Evolutionary conservation across 2,888 invertebrate genomes (phyloP).

Genomic region (Pediacus dermestoides): DNA sequence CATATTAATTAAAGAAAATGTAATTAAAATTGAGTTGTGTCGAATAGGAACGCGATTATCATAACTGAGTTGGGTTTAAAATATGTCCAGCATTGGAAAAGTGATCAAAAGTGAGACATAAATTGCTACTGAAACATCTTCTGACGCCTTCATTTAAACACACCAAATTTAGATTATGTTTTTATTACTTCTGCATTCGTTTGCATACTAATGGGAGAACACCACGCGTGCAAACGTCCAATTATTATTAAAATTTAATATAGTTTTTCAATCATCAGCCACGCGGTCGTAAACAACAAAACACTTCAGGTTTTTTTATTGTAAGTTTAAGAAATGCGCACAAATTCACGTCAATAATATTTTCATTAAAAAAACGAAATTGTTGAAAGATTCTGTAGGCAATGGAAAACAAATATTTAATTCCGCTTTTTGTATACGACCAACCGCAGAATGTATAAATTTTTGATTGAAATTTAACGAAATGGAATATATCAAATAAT

Average conservation of each 20-base stretch:
- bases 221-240: slow-evolving; percentile 18
- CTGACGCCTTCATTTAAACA: slow-evolving; percentile 48
- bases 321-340: no score
- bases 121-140: slow-evolving; percentile 48
- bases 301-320: no score
- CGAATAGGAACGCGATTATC: slow-evolving; percentile 49
- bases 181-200: slow-evolving; percentile 47
- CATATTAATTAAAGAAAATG: slow-evolving; percentile 56
- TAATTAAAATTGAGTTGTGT: slow-evolving; percentile 54
- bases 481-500: slow-evolving; percentile 37
- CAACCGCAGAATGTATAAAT: no score
- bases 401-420: no score
- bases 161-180: slow-evolving; percentile 44
- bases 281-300: no score
- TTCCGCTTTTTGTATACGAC: no score
- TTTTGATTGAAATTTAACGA: slow-evolving; percentile 39
- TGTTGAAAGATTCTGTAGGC: no score
- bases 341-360: no score
- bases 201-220: slow-evolving; percentile 41
- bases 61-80: slow-evolving; percentile 44
- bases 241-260: slow-evolving; percentile 5
- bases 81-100: slow-evolving; percentile 45
- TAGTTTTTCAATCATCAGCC: background rate
- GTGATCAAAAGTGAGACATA: slow-evolving; percentile 46
- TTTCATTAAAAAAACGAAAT: no score